These are phyloP conservation scores for Leptopilina syphax DNA, from an alignment of 2,888 invertebrate genomes.

Conservation along the genomic window DNA sequence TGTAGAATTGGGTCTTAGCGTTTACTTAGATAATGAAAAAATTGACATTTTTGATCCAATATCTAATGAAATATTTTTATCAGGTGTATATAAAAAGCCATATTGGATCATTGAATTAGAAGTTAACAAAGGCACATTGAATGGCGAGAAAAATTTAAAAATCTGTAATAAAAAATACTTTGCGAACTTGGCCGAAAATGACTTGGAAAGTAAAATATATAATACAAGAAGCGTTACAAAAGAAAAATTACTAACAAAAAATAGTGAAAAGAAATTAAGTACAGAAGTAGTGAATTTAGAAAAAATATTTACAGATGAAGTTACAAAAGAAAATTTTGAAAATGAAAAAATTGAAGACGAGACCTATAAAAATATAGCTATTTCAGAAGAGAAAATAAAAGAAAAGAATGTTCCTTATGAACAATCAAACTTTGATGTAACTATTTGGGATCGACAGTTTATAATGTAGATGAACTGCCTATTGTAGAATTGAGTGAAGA, in stretches of 20 bases:
- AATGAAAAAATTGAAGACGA: neutral
- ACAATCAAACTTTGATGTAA: conserved; percentile 16
- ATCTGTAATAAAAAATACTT: conserved; percentile 26
- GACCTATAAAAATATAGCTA: neutral
- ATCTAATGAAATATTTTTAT: neutral
- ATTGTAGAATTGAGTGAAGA: conserved; percentile 4
- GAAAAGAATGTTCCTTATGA: neutral
- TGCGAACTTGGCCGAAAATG: conserved; percentile 37
- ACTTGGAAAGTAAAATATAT: neutral
- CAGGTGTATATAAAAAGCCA: conserved; percentile 12
- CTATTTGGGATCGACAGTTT: neutral
- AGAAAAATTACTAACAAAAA: neutral
- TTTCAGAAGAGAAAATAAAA: neutral
- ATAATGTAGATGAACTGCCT: conserved; percentile 17
- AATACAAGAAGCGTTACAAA: conserved; percentile 7
- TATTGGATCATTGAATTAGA: conserved; percentile 49
- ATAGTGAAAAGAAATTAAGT: neutral
- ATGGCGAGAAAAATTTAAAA: neutral
- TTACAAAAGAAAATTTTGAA: neutral
- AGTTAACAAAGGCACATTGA: conserved; percentile 37
- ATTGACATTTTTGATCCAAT: conserved; percentile 48
- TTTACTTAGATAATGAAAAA: conserved; percentile 52
- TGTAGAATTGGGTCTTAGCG: conserved; percentile 45
- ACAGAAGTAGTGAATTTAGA: neutral
- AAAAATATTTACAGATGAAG: neutral